phyloP scores from a whole-genome alignment of 2,888 invertebrate species.

The Cylindroiulus punctatus region DNA sequence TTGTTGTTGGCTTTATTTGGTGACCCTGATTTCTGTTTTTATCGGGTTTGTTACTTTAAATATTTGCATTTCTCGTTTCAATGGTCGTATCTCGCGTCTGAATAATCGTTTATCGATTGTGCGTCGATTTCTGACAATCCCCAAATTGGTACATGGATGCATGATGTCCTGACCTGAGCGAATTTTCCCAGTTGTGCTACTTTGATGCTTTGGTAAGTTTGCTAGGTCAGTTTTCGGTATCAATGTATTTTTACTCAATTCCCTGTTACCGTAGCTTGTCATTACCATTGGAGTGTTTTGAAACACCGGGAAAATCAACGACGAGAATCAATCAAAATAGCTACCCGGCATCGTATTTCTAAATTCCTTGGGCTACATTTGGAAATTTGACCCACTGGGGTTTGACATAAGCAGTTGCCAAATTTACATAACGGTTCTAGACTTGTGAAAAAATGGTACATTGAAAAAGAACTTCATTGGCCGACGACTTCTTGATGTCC shows the following conservation, averaged over 20 bases:
- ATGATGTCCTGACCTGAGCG: neutral
- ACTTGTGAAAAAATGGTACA: too few relatives aligned
- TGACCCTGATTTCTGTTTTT: conserved; percentile 15
- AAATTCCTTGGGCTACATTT: too few relatives aligned
- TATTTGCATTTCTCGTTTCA: neutral
- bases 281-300: neutral
- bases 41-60: neutral
- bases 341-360: neutral
- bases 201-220: neutral
- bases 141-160: conserved; percentile 8
- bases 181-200: neutral
- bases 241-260: neutral
- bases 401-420: neutral
- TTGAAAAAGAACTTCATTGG: too few relatives aligned
- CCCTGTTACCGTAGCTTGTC: neutral
- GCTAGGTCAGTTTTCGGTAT: neutral
- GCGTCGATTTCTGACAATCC: neutral
- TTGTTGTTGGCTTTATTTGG: conserved; percentile 40
- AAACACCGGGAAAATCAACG: neutral
- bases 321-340: neutral
- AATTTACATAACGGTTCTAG: too few relatives aligned
- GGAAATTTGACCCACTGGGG: neutral
- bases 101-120: neutral
- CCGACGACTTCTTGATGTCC: too few relatives aligned
- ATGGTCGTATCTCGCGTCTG: neutral